These are phyloP conservation scores for Hipposideros armiger DNA, from an alignment of 2,113 vertebrate species.

Conservation along the genomic window DNA sequence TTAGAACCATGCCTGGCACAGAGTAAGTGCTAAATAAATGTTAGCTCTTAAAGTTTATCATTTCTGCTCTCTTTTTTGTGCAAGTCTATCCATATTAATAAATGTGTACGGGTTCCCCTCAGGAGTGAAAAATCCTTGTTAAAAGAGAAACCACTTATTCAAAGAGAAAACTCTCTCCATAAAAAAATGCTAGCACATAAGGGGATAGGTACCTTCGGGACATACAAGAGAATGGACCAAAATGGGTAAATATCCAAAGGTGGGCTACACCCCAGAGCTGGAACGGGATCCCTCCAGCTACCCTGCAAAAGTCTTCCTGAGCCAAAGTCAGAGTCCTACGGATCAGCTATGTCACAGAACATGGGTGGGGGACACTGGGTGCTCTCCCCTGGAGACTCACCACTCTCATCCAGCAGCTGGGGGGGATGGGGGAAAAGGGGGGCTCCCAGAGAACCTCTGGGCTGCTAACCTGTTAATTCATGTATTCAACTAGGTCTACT, in stretches of 20 bases:
- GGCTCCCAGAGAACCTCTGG: background rate
- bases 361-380: rapidly evolving
- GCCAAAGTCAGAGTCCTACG: no score
- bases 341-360: background rate
- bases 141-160: slow-evolving; percentile 24
- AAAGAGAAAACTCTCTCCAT: slow-evolving; percentile 1
- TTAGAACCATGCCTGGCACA: background rate
- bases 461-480: no score
- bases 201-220: rapidly evolving
- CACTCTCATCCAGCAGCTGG: background rate
- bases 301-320: background rate
- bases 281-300: background rate
- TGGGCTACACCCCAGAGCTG: background rate
- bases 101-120: background rate
- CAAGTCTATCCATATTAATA: background rate
- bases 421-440: no score
- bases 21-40: background rate
- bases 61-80: background rate
- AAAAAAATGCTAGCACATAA: background rate
- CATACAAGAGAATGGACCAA: background rate
- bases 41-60: background rate
- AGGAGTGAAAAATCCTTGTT: slow-evolving; percentile 14
- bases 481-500: background rate
- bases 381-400: rapidly evolving
- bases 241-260: background rate